Evolutionary conservation across 1,140 invertebrate genomes (phyloP).

Genomic region (Anoplophora glabripennis): DNA sequence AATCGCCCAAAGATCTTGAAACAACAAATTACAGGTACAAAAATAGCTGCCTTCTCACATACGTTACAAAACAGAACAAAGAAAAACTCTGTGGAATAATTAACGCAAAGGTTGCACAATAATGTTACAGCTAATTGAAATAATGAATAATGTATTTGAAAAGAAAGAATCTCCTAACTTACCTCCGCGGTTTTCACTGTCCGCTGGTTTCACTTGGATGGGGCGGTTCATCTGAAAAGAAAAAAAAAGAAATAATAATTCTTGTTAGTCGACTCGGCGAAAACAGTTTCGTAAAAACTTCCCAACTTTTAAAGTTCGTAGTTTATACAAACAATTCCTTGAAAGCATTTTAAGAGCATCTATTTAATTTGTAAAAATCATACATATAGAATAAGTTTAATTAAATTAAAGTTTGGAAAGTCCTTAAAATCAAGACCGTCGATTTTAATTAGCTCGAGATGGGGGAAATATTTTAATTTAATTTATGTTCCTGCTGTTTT

Average conservation of each 20-base stretch:
- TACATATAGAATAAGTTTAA: too few relatives aligned
- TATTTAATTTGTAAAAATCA: background rate
- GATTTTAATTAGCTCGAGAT: too few relatives aligned
- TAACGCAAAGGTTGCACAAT: background rate
- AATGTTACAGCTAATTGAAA: conserved; percentile 21
- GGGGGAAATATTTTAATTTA: too few relatives aligned
- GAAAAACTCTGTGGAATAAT: too few relatives aligned
- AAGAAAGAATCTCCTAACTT: conserved; percentile 47
- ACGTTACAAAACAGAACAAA: background rate
- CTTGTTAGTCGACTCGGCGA: conserved; percentile 8
- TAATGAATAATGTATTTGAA: conserved; percentile 25
- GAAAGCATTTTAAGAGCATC: background rate
- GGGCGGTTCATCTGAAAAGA: conserved; percentile 97
- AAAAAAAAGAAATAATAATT: conserved; percentile 31
- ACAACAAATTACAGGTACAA: too few relatives aligned
- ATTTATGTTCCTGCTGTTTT: too few relatives aligned
- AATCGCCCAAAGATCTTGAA: too few relatives aligned
- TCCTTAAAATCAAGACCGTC: too few relatives aligned
- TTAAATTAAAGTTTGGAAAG: too few relatives aligned
- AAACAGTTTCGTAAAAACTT: conserved; percentile 18
- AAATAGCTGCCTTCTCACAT: background rate
- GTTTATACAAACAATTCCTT: conserved; percentile 2
- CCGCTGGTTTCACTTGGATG: conserved; percentile 99
- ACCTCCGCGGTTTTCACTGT: conserved; percentile 98
- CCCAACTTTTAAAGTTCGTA: conserved; percentile 1